Evolutionary conservation across 2,888 invertebrate species (phyloP).

Genomic region (Punctoribates punctum): DNA sequence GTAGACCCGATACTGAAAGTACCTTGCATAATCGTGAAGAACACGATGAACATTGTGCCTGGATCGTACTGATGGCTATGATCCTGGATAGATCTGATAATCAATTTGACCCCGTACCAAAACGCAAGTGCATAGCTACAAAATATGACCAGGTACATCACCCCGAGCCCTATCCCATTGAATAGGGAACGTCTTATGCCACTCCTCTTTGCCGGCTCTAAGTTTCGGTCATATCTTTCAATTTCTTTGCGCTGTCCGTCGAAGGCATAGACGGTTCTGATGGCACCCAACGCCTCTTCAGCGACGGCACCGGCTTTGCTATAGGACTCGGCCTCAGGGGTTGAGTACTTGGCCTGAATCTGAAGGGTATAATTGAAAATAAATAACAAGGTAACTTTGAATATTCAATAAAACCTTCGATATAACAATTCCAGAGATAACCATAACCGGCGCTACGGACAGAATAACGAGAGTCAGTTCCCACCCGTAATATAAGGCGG

Average conservation of each 20-base stretch:
- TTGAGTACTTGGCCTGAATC: constrained; percentile 49
- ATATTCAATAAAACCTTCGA: constrained; percentile 51
- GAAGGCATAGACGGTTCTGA: constrained; percentile 71
- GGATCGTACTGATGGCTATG: constrained; percentile 16
- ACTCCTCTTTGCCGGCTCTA: constrained; percentile 63
- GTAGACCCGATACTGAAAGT: constrained; percentile 67
- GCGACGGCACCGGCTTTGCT: constrained; percentile 72
- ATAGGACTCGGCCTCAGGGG: constrained; percentile 56
- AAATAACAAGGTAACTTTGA: too few relatives aligned
- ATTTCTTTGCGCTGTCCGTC: constrained; percentile 69
- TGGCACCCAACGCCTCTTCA: constrained; percentile 69
- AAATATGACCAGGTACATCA: constrained; percentile 62
- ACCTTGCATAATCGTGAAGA: constrained; percentile 53
- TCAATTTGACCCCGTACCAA: constrained; percentile 64
- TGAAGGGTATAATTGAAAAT: constrained; percentile 43
- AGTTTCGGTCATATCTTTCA: constrained; percentile 62
- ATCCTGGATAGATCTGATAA: constrained; percentile 37
- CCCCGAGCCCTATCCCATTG: constrained; percentile 66
- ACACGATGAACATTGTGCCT: constrained; percentile 39
- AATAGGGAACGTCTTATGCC: constrained; percentile 65
- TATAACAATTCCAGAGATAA: constrained; percentile 54
- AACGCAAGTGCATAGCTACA: constrained; percentile 71
- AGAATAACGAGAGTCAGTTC: constrained; percentile 60
- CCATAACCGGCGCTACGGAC: constrained; percentile 58
- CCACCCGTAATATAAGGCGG: constrained; percentile 54